Conservation (phyloP, 1,140 invertebrate genomes). For the Drosophila leontia region DNA sequence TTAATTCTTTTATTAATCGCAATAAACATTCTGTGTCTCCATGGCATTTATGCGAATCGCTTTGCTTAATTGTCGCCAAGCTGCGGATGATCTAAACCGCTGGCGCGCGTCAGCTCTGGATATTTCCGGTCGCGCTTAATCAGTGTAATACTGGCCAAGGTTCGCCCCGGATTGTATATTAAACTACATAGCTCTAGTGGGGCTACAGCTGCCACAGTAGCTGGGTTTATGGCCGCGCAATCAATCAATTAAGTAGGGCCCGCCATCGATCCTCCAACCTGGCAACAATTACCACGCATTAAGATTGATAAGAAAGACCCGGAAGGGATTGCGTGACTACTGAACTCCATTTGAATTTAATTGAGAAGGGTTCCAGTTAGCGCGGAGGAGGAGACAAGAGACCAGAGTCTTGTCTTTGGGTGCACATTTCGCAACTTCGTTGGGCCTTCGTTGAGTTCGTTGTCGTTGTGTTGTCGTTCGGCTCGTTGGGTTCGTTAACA, state of each 20-base stretch:
- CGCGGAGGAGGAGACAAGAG: neutral
- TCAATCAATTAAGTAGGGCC: conserved; percentile 64
- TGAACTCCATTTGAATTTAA: conserved; percentile 43
- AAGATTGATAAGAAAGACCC: conserved; percentile 55
- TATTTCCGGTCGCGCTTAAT: conserved; percentile 69
- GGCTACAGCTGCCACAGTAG: conserved; percentile 8
- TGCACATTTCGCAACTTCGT: conserved; percentile 52
- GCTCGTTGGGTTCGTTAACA: conserved; percentile 67
- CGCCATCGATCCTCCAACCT: conserved; percentile 47
- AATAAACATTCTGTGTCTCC: neutral
- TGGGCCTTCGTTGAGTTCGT: conserved; percentile 39
- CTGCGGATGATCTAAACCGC: conserved; percentile 57
- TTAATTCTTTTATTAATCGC: conserved; percentile 50
- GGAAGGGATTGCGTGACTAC: conserved; percentile 44
- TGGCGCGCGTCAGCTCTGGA: conserved; percentile 34
- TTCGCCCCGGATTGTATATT: conserved; percentile 10
- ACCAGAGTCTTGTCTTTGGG: conserved; percentile 2
- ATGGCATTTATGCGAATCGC: conserved; percentile 30
- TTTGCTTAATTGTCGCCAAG: conserved; percentile 65
- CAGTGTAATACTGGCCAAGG: conserved; percentile 53
- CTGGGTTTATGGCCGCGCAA: conserved; percentile 50
- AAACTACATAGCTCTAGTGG: conserved; percentile 1
- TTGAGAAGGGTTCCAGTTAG: conserved; percentile 7
- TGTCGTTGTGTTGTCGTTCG: neutral
- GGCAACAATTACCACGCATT: conserved; percentile 64